Evolutionary conservation across 2,797 vertebrate genomes (phyloP), one percentile per base, ranked within the genome.

Genomic region (Lophotriccus pileatus): DNA sequence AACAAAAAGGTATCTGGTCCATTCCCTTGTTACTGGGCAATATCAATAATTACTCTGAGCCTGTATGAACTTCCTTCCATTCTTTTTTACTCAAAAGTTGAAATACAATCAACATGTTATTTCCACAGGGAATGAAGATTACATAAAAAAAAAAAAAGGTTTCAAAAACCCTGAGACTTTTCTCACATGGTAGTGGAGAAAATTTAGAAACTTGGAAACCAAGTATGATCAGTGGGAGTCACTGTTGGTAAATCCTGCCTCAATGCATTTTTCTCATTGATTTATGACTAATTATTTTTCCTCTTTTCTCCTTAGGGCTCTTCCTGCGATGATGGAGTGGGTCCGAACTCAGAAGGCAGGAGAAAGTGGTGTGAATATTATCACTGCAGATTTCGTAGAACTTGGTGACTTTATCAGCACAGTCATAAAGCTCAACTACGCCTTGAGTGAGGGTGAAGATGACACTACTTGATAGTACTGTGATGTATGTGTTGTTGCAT

Each of bases 321-420:
- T 99, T 83, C 99, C 99, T 1, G 98, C 98, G 64, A 99, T 99
- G 99, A 99, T 99, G 99, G 99, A 99, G 75, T 99, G 99, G 99
- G 98, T 99, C 93, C 98, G 98, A 85, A 98, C 98, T 0, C 99
- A 99, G 98, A 98, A 99, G 89, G 99, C 99, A 1, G 99, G 99
- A 32, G 99, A 99, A 96, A 99, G 98, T 32, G 99, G 99, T 82
- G 98, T 99, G 97, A 99, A 99, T 97, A 99, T 99, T 94, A 98
- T 99, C 97, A 99, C 99, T 30, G 99, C 99, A 7, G 99, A 99
- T 98, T 99, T 99, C 96, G 99, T 99, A 97, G 99, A 99, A 98
- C 99, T 99, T 10, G 99, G 99, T 32, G 99, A 99, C 90, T 99
- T 99, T 97, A 98, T 99, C 98, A 99, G 99, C 92, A 99, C 99